phyloP scores from a whole-genome alignment of 2,888 invertebrate species.

The Toxonevra muliebris region DNA sequence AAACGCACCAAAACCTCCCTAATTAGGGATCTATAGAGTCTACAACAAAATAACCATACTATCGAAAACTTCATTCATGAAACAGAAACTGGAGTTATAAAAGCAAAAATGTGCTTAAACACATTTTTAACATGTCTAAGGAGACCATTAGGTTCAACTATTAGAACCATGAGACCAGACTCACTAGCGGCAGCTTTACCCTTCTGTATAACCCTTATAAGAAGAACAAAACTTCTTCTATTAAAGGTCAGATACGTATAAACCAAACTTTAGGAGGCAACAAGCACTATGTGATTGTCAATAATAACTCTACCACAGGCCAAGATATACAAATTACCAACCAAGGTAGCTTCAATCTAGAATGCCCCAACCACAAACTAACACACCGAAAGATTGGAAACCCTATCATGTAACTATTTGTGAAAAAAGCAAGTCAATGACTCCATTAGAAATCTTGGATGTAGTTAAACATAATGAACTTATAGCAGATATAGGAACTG shows the following conservation, averaged over 20 bases:
- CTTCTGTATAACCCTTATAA: neutral
- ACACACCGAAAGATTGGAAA: too few species aligned
- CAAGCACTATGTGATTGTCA: conserved; percentile 33
- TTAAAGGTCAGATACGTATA: too few species aligned
- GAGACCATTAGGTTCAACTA: neutral
- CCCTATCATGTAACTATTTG: too few species aligned
- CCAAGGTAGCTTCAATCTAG: too few species aligned
- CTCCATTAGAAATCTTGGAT: too few species aligned
- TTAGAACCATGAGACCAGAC: conserved; percentile 2
- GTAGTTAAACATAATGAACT: too few species aligned
- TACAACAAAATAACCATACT: conserved; percentile 31
- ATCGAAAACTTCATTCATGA: conserved; percentile 17
- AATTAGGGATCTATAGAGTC: neutral
- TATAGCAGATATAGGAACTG: too few species aligned
- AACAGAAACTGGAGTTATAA: neutral
- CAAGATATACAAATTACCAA: conserved; percentile 34
- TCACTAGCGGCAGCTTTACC: neutral
- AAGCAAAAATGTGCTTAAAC: conserved; percentile 39
- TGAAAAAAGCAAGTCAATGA: too few species aligned
- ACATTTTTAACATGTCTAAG: neutral
- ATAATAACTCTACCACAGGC: too few species aligned
- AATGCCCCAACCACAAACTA: too few species aligned
- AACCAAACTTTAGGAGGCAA: conserved; percentile 24
- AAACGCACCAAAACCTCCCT: conserved; percentile 31
- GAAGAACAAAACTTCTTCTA: conserved; percentile 8